Conservation (phyloP, 2,113 vertebrate species). For the Elanus axillaris region DNA sequence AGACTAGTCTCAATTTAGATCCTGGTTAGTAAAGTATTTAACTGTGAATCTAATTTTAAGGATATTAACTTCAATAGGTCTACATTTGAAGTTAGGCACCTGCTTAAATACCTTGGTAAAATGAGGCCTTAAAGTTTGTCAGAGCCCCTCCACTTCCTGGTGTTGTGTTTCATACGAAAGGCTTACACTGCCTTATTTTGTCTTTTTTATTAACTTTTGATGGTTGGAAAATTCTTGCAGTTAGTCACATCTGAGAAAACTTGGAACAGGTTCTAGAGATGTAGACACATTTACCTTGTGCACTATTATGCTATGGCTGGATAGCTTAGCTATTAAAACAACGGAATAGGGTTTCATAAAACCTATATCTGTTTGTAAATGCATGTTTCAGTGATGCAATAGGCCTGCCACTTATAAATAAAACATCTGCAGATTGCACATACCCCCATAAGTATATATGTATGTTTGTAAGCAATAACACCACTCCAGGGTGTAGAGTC, state of each 20-base stretch:
- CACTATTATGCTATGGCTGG: conserved; percentile 67
- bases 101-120: not conserved
- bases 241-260: conserved; percentile 76
- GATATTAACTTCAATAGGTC: not conserved
- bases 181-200: conserved; percentile 5
- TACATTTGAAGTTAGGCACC: not conserved
- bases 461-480: conserved; percentile 49
- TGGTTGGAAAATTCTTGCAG: conserved; percentile 64
- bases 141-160: not conserved
- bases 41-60: not conserved
- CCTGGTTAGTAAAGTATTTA: not conserved
- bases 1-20: not conserved
- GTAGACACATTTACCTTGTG: conserved; percentile 66
- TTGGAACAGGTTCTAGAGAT: conserved; percentile 72
- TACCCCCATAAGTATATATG: conserved; percentile 22
- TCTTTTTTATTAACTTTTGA: conserved; percentile 45
- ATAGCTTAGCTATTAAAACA: conserved; percentile 70
- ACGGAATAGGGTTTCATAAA: conserved; percentile 66
- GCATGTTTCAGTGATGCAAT: conserved; percentile 41
- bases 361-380: conserved; percentile 56
- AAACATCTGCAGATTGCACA: conserved; percentile 60
- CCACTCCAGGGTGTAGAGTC: conserved; percentile 61
- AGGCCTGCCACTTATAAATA: conserved; percentile 70
- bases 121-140: not conserved
- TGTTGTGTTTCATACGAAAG: not conserved